These are phyloP conservation scores for Chunga burmeisteri DNA, from an alignment of 2,113 vertebrate genomes.

Conservation along the genomic window DNA sequence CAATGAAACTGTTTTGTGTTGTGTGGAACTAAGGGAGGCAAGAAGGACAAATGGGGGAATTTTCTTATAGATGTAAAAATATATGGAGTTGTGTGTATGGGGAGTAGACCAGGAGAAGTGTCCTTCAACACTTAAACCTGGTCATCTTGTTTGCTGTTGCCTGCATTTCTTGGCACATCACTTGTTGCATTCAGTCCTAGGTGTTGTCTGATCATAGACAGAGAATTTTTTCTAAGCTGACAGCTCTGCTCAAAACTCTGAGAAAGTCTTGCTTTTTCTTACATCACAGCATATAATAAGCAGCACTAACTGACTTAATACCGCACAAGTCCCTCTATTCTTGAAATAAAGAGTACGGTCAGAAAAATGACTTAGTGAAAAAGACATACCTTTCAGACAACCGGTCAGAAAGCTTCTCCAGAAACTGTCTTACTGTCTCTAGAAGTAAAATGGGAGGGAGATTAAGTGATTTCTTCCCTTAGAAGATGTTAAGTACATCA, in stretches of 20 bases:
- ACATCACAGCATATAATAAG: neutral
- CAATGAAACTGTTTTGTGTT: neutral
- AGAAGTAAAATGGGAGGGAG: conserved; percentile 24
- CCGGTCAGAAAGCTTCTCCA: conserved; percentile 89
- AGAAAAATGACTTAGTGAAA: neutral
- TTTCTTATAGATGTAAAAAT: neutral
- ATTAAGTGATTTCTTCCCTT: neutral
- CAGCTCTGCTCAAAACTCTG: neutral
- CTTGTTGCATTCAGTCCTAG: neutral
- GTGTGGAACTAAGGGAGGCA: neutral
- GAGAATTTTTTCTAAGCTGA: neutral
- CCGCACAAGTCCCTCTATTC: neutral
- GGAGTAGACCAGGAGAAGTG: neutral
- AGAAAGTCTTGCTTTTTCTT: neutral
- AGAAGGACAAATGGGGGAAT: neutral
- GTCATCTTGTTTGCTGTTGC: neutral
- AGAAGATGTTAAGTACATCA: neutral
- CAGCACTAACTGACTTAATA: neutral
- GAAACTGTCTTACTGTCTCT: conserved; percentile 93
- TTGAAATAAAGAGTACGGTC: neutral
- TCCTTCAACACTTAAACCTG: neutral
- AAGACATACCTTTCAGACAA: conserved; percentile 85
- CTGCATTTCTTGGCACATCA: neutral
- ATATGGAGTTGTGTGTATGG: neutral
- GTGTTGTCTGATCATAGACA: neutral